Conservation (phyloP, 2,113 vertebrate species). For the Theropithecus gelada region DNA sequence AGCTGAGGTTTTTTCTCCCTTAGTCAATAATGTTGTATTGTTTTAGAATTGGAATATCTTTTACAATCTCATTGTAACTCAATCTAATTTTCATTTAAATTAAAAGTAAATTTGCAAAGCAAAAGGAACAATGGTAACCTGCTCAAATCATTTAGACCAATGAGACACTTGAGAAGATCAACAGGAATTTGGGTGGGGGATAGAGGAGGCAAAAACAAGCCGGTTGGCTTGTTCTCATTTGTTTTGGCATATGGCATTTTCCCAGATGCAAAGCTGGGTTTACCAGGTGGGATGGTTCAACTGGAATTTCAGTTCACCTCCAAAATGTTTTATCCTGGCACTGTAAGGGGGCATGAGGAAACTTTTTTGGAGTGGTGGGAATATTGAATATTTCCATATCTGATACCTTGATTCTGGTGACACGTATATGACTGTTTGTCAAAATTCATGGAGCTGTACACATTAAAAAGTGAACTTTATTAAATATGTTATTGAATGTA, state of each 20-base stretch:
- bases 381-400: neutral
- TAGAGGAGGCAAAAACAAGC: neutral
- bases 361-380: neutral
- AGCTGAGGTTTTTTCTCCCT: neutral
- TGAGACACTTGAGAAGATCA: neutral
- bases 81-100: conserved; percentile 49
- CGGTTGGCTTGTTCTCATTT: neutral
- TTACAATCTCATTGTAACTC: neutral
- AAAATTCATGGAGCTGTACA: neutral
- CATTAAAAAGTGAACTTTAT: neutral
- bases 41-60: neutral
- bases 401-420: neutral
- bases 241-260: neutral
- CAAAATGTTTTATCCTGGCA: neutral
- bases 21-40: neutral
- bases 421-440: neutral
- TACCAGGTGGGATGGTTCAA: neutral
- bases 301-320: neutral
- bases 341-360: neutral
- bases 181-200: neutral
- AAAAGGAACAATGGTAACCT: neutral
- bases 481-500: neutral
- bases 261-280: neutral
- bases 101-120: conserved; percentile 41
- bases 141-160: neutral